Conservation (phyloP, 2,113 vertebrate species). For the Proteles cristata region DNA sequence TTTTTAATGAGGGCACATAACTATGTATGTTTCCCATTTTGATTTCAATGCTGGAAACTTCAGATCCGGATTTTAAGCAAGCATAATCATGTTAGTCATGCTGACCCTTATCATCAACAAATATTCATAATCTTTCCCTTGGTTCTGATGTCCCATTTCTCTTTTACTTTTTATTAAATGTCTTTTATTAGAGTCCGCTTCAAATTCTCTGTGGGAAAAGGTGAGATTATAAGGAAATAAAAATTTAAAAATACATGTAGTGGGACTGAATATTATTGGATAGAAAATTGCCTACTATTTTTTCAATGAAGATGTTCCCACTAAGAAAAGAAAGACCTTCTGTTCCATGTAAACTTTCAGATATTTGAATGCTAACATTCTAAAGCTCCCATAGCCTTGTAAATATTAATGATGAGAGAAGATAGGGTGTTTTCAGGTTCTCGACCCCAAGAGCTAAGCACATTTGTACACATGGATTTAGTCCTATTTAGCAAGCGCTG, state of each 20-base stretch:
- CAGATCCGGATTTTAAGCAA: not conserved
- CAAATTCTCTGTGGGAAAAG: not conserved
- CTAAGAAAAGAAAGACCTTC: not conserved
- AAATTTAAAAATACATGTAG: not conserved
- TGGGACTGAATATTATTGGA: not conserved
- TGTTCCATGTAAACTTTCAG: not conserved
- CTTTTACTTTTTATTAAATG: not conserved
- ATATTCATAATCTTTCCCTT: not conserved
- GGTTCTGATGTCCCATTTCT: not conserved
- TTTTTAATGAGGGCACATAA: not conserved
- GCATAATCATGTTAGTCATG: not conserved
- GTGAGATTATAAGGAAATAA: not conserved
- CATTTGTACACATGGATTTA: not conserved
- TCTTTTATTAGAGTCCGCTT: not conserved
- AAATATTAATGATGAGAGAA: slow-evolving; percentile 38
- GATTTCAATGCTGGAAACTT: not conserved
- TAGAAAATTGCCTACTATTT: not conserved
- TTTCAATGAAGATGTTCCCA: not conserved
- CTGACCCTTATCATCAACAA: not conserved
- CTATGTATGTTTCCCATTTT: not conserved
- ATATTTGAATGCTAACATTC: not conserved
- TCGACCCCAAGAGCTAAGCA: not conserved
- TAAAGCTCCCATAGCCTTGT: not conserved
- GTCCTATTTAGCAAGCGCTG: not conserved
- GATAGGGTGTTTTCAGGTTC: not conserved